These are phyloP conservation scores for Aepyceros melampus DNA, from an alignment of 2,113 vertebrate genomes.

Conservation along the genomic window DNA sequence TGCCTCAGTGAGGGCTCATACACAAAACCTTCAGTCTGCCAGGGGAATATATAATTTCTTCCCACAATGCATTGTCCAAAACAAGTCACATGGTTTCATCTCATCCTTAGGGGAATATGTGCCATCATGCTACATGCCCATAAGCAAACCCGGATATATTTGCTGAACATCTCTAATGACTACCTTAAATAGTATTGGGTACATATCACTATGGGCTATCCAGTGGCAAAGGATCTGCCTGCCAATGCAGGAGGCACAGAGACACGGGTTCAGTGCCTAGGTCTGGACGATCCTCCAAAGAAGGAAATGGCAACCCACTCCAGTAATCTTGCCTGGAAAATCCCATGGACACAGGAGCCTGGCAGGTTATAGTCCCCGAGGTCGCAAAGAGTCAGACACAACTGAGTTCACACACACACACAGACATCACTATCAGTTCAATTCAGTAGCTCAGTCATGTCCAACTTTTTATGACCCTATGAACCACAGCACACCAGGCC, in stretches of 20 bases:
- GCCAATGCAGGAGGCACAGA: background rate
- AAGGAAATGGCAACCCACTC: background rate
- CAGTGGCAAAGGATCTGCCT: background rate
- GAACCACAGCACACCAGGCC: accelerated
- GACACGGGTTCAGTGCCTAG: background rate
- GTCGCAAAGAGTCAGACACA: background rate
- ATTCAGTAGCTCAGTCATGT: too few species aligned
- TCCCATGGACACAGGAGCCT: background rate
- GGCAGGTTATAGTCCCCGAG: background rate
- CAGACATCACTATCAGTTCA: background rate
- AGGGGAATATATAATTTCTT: background rate
- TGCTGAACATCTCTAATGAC: background rate
- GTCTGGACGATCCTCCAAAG: background rate
- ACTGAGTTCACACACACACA: background rate
- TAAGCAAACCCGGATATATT: background rate
- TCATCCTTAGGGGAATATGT: background rate
- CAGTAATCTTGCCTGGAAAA: background rate
- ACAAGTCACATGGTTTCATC: background rate
- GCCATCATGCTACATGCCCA: accelerated
- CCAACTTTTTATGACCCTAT: accelerated
- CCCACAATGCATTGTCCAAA: background rate
- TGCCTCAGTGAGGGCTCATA: too few species aligned
- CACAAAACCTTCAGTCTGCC: background rate
- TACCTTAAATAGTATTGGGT: background rate
- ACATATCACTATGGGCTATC: background rate